Evolutionary conservation across 2,888 invertebrate species (phyloP), one percentile per base, ranked within the genome.

Genomic region (Drosophila helvetica): DNA sequence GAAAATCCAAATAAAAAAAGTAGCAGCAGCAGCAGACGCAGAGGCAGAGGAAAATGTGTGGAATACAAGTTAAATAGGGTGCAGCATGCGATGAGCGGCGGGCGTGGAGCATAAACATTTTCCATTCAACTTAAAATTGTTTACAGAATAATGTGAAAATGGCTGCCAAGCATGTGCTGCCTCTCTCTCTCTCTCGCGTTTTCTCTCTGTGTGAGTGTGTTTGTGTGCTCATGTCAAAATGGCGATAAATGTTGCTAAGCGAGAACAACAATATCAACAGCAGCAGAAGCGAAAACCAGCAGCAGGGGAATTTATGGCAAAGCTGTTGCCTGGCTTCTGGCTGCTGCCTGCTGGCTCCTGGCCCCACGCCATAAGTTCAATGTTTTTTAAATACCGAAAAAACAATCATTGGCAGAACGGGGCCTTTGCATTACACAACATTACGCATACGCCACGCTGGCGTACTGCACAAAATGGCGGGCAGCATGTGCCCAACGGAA

Each of bases 121-220:
- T 86, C 88, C 86, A 85, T 85, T 88, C 80, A 85, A 79, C 77
- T 88, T 86, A 80, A 85, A 85, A 85, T 79, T 88, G 85, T 86
- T 85, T 86, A 86, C 86, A 85, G 83, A 85, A 85, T 88, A 85
- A 88, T 86, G 88, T 85, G 85, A 88, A 80, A 85, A 85, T 83
- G 80, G 86, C 86, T 77, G 80, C 74, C 73, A 82, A 85, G 80
- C 85, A 88, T 83, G 86, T 85, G 88, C 80, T 80, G 86, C 80
- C 75, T 65, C 70, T 57, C 72, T 58, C 42, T 59, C 27, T 18
- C n/a, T 18, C 4, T 19, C 48, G 18, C 27, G 19, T 19, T 8
- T 15, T 1, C 22, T 47, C 17, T 9, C 47, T 3, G 65, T 67
- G 60, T 50, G 51, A 60, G 61, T 63, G 63, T 45, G 66, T 55